Base-by-base conservation (phyloP, 2,888 invertebrate genomes). In the Melanophora roralis region DNA sequence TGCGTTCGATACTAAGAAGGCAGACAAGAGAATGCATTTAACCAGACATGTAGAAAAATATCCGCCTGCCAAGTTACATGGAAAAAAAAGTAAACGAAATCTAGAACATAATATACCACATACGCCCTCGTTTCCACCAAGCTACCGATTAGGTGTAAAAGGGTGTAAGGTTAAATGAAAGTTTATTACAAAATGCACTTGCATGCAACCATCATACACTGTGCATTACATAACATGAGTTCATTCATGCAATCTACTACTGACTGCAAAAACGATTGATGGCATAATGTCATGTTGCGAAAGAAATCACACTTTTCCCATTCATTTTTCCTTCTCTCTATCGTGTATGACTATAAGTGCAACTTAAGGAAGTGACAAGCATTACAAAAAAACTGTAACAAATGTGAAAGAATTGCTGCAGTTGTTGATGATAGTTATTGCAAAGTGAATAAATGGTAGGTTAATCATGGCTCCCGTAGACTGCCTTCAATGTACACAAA, bases 221-320 rank as follows among this genome's bases (percentile, higher is more conserved):
- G 62, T 55, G 53, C 38, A 73, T 59, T 49, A 14, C 65, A 59
- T 32, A 6, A 49, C 55, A 59, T 60, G 38, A 14, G 43, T 34
- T n/a, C 34, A 34, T n/a, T 16, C 65, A 59, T 67, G 53, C 64
- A 73, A 51, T 57, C 59, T 68, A n/a, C n/a, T n/a, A 60, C 9
- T 51, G 51, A 68, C 60, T 81, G 78, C 65, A 74, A 82, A 71
- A 78, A 83, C 82, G 79, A 84, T 84, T 83, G 83, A 84, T 83
- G 81, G 78, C 81, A 81, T 78, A 75, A 82, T 83, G 83, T 81
- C 84, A 84, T 81, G 81, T 78, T 67, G 81, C 23, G 68, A 73
- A 43, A 40, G 45, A 71, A 60, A 43, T 12, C 9, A 23, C 6
- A 8, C 27, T 40, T 32, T 9, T 14, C 19, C 9, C 27, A n/a